Evolutionary conservation across 2,797 vertebrate genomes (phyloP).

Genomic region (Leucoraja ocellata): DNA sequence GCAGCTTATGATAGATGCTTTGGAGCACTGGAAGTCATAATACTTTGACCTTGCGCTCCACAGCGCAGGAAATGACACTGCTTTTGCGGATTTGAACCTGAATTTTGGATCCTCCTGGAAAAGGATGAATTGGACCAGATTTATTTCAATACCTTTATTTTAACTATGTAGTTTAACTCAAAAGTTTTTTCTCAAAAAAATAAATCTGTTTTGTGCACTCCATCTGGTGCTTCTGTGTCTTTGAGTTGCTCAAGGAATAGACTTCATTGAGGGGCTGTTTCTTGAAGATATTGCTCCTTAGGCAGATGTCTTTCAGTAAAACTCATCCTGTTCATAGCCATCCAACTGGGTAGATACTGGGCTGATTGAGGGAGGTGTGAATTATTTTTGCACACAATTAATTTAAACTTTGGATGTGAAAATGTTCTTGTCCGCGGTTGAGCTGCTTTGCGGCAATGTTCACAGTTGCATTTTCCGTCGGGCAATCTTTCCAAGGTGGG

Average conservation of each 20-base stretch:
- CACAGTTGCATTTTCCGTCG: not conserved
- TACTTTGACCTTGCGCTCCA: not conserved
- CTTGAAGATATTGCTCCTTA: not conserved
- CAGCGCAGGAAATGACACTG: not conserved
- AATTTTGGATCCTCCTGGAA: not conserved
- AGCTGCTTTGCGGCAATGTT: not conserved
- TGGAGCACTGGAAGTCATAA: no score
- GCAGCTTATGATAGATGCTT: not conserved
- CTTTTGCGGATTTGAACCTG: not conserved
- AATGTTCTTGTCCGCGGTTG: not conserved
- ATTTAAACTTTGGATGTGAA: not conserved
- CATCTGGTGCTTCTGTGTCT: not conserved
- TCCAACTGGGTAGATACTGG: not conserved
- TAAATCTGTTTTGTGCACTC: not conserved
- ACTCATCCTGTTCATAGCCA: not conserved
- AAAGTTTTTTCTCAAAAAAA: not conserved
- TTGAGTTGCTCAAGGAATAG: not conserved
- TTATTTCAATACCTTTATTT: not conserved
- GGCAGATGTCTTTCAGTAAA: not conserved
- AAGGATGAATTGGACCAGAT: not conserved
- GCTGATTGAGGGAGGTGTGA: not conserved
- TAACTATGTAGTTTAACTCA: not conserved
- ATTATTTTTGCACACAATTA: not conserved
- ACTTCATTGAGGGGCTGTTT: not conserved
- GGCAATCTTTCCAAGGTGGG: not conserved